These are phyloP conservation scores for Hirtodrosophila trivittata DNA, from an alignment of 2,888 invertebrate genomes.

Conservation along the genomic window DNA sequence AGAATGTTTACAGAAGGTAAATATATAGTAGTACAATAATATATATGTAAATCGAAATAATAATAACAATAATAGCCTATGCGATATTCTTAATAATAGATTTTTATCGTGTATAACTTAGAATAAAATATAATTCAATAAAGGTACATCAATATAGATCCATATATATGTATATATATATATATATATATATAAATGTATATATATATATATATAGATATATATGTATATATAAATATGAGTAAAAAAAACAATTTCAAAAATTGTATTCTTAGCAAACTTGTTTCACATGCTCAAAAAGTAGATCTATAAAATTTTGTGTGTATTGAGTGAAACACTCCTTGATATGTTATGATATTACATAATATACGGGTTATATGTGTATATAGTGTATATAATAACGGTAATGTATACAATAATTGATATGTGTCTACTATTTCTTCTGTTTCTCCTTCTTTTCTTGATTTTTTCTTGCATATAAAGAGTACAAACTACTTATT, in stretches of 20 bases:
- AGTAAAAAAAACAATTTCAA: constrained; percentile 67
- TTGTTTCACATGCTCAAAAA: constrained; percentile 38
- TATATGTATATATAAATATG: constrained; percentile 32
- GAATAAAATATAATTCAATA: constrained; percentile 65
- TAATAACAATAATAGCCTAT: constrained; percentile 35
- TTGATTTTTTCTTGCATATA: constrained; percentile 56
- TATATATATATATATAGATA: not conserved
- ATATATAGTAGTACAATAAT: no score
- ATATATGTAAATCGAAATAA: no score
- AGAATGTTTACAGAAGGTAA: constrained; percentile 13
- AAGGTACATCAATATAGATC: constrained; percentile 62
- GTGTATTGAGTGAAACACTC: constrained; percentile 5
- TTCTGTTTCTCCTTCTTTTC: no score
- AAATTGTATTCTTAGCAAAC: constrained; percentile 56
- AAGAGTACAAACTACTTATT: constrained; percentile 84
- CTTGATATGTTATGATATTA: constrained; percentile 71
- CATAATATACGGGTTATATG: constrained; percentile 17
- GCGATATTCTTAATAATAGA: constrained; percentile 23
- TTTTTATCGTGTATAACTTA: constrained; percentile 54
- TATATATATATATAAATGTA: constrained; percentile 8
- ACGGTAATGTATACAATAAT: constrained; percentile 52
- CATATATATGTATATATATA: constrained; percentile 34
- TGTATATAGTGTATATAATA: constrained; percentile 25
- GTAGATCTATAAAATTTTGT: constrained; percentile 45
- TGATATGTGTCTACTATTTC: constrained; percentile 53